Percentiles rank a stretch among this genome's conserved stretches.
These are phyloP conservation scores for Toxotes lorentzi DNA, from an alignment of 2,797 vertebrate species.

Conservation along the genomic window DNA sequence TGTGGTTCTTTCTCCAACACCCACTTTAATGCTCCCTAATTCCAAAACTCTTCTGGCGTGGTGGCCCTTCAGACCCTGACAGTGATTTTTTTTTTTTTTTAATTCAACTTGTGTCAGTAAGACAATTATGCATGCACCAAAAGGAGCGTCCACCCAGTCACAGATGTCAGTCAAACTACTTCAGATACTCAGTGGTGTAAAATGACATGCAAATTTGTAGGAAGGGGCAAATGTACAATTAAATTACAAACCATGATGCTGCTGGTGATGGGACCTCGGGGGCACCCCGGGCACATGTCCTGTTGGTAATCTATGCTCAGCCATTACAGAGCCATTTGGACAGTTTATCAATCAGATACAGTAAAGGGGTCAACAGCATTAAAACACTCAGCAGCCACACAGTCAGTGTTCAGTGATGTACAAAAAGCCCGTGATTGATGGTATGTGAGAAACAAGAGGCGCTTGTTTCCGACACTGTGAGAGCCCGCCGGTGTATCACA, in stretches of 20 bases:
- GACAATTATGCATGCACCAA: conserved; percentile 26
- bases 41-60: neutral
- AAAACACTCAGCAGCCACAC: conserved; percentile 29
- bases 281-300: conserved; percentile 31
- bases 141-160: conserved; percentile 12
- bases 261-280: conserved; percentile 27
- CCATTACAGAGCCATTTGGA: conserved; percentile 62
- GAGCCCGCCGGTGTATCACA: conserved; percentile 47
- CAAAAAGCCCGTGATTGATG: conserved; percentile 32
- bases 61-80: neutral
- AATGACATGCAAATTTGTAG: conserved; percentile 38
- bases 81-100: neutral
- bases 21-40: neutral
- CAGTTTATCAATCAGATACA: conserved; percentile 65
- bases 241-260: conserved; percentile 41
- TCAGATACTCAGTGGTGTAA: conserved; percentile 12
- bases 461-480: conserved; percentile 61
- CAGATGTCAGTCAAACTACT: conserved; percentile 37
- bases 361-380: conserved; percentile 53
- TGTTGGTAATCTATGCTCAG: conserved; percentile 40
- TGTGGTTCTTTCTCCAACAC: neutral
- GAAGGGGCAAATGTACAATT: conserved; percentile 32
- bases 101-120: conserved; percentile 21
- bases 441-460: conserved; percentile 47
- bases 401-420: conserved; percentile 3